Conservation (phyloP, 2,888 invertebrate species). For the Andrena flavipes region DNA sequence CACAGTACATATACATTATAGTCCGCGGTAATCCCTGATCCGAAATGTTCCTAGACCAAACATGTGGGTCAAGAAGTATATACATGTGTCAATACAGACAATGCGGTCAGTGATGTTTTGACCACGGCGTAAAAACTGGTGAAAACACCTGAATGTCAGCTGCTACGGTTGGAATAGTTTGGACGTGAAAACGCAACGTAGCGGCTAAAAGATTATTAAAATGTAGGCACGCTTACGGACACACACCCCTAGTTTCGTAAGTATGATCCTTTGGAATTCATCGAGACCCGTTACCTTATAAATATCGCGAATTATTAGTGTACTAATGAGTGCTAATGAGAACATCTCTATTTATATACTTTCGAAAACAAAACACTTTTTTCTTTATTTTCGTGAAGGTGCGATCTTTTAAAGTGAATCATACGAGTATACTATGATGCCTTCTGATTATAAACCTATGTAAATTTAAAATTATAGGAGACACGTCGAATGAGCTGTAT, state of each 20-base stretch:
- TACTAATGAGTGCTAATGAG: background rate
- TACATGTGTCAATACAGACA: too few species aligned
- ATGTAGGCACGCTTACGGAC: too few species aligned
- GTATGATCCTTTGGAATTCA: too few species aligned
- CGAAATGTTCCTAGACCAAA: too few species aligned
- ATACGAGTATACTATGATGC: constrained; percentile 48
- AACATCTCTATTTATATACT: constrained; percentile 26
- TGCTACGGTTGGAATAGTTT: too few species aligned
- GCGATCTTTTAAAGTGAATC: constrained; percentile 44
- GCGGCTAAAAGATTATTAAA: too few species aligned
- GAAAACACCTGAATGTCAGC: too few species aligned
- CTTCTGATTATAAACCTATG: constrained; percentile 52
- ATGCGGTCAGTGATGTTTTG: too few species aligned
- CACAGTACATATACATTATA: background rate
- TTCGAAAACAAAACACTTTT: constrained; percentile 54
- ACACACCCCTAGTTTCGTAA: too few species aligned
- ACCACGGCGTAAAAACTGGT: too few species aligned
- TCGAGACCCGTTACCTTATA: background rate
- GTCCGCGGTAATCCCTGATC: background rate
- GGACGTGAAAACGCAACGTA: too few species aligned
- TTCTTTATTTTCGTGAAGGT: constrained; percentile 49
- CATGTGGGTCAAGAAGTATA: too few species aligned
- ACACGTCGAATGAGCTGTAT: constrained; percentile 64
- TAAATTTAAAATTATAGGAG: constrained; percentile 24
- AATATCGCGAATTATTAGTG: background rate